phyloP scores from a whole-genome alignment of 1,140 invertebrate genomes.

The Battus philenor region DNA sequence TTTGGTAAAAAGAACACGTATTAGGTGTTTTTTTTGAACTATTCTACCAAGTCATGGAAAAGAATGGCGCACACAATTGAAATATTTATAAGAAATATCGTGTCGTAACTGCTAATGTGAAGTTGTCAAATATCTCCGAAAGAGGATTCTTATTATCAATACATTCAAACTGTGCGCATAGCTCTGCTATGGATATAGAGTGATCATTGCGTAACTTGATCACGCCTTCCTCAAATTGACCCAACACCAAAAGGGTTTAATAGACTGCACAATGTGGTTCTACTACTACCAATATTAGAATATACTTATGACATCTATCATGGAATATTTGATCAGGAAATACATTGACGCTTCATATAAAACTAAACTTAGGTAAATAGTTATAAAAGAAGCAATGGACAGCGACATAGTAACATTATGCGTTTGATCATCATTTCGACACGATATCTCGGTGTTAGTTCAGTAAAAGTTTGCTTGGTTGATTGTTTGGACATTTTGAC shows the following conservation, averaged over 20 bases:
- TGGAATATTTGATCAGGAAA: no score
- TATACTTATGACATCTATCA: no score
- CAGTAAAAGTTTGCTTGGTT: constrained; percentile 14
- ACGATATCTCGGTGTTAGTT: background rate
- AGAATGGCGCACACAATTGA: no score
- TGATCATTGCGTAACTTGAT: constrained; percentile 58
- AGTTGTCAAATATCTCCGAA: constrained; percentile 15
- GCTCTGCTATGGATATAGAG: constrained; percentile 25
- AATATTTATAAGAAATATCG: no score
- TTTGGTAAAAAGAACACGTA: no score
- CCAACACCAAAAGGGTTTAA: constrained; percentile 66
- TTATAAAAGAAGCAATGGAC: constrained; percentile 22
- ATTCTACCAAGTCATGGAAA: no score
- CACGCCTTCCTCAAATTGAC: constrained; percentile 57
- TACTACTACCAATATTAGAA: no score
- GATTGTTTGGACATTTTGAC: constrained; percentile 74
- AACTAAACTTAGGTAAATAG: no score
- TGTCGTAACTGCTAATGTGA: constrained; percentile 8
- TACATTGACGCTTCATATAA: no score
- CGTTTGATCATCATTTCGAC: background rate
- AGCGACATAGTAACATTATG: background rate
- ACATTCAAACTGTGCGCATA: constrained; percentile 40
- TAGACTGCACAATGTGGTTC: constrained; percentile 63
- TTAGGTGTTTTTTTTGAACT: no score
- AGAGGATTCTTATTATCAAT: constrained; percentile 38